Evolutionary conservation across 2,113 vertebrate genomes (phyloP).

Genomic region (Sterna hirundo): DNA sequence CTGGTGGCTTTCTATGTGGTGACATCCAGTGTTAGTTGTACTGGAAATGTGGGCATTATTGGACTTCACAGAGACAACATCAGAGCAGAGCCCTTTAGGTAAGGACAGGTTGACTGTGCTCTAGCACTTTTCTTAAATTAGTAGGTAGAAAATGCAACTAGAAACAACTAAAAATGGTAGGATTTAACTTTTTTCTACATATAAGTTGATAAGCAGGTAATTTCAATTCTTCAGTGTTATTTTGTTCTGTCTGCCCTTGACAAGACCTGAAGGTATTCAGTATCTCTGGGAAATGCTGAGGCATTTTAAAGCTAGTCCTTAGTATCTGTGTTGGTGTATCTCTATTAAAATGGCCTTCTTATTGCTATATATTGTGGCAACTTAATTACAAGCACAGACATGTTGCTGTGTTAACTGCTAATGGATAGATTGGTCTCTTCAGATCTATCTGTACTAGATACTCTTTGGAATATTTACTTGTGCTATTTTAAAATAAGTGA

Average conservation of each 20-base stretch:
- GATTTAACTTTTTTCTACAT: not conserved
- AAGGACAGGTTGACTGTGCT: not conserved
- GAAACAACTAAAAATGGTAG: not conserved
- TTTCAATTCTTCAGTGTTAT: not conserved
- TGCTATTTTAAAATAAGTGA: not conserved
- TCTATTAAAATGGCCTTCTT: not conserved
- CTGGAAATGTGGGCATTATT: rapidly evolving
- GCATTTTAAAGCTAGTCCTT: not conserved
- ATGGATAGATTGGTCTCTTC: not conserved
- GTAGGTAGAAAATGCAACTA: not conserved
- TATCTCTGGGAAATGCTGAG: not conserved
- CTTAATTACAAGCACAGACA: not conserved
- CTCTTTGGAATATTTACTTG: not conserved
- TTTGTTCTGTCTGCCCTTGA: not conserved
- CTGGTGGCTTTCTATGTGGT: rapidly evolving
- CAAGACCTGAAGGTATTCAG: not conserved
- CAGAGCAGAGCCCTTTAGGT: not conserved
- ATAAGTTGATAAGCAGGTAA: not conserved
- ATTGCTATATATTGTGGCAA: not conserved
- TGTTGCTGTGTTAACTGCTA: not conserved
- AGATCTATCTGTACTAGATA: not conserved
- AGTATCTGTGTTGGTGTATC: not conserved
- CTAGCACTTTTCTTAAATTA: not conserved
- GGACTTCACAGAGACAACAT: no score
- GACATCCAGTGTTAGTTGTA: rapidly evolving